Evolutionary conservation across 1,140 invertebrate species (phyloP).

Genomic region (Nasonia longicornis): DNA sequence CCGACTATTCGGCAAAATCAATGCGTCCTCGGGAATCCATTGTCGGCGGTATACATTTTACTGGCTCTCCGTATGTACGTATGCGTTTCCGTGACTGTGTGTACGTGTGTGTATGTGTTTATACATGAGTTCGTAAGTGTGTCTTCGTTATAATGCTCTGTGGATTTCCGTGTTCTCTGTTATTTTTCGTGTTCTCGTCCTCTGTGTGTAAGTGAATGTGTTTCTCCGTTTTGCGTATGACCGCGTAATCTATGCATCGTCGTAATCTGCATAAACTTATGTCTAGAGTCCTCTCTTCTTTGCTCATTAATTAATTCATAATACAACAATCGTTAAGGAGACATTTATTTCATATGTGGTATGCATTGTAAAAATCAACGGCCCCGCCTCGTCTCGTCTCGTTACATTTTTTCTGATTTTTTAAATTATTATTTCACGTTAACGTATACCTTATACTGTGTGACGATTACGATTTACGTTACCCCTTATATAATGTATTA

Average conservation of each 20-base stretch:
- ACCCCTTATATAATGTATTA: constrained; percentile 13
- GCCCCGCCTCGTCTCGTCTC: not conserved
- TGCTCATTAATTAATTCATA: constrained; percentile 36
- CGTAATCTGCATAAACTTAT: constrained; percentile 40
- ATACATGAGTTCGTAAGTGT: not conserved
- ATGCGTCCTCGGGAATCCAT: constrained; percentile 35
- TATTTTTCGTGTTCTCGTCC: not conserved
- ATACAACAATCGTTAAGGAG: constrained; percentile 42
- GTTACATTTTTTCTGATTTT: not conserved
- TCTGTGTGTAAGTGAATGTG: not conserved
- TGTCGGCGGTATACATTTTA: constrained; percentile 19
- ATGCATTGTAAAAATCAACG: constrained; percentile 12
- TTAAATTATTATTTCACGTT: constrained; percentile 2
- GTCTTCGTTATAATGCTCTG: not conserved
- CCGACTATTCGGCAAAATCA: constrained; percentile 35
- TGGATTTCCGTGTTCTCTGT: not conserved
- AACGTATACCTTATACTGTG: not conserved
- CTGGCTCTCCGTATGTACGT: constrained; percentile 10
- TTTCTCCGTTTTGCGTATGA: constrained; percentile 15
- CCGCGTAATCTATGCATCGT: constrained; percentile 23
- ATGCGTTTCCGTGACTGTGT: not conserved
- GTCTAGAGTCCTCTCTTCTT: constrained; percentile 34
- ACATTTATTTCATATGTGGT: constrained; percentile 37
- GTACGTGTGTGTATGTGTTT: not conserved
- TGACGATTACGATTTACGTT: not conserved